Conservation (phyloP, 2,113 vertebrate genomes). For the Ranitomeya variabilis region DNA sequence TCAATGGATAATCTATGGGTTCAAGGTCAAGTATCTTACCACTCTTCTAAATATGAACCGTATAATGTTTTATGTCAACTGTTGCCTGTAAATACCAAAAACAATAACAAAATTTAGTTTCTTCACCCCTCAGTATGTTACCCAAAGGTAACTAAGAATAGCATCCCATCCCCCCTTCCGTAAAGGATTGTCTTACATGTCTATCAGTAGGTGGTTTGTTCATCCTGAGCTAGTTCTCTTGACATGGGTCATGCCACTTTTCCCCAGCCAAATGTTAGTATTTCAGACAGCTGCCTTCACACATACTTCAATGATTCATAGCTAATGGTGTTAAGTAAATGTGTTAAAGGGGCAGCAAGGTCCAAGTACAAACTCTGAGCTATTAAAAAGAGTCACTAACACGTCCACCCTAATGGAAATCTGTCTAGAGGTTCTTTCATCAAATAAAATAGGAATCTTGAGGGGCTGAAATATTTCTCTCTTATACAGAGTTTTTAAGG, state of each 20-base stretch:
- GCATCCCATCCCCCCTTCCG: background rate
- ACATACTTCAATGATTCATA: background rate
- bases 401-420: background rate
- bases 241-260: background rate
- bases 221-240: background rate
- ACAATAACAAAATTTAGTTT: background rate
- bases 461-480: too few relatives aligned
- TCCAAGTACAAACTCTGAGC: background rate
- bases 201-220: background rate
- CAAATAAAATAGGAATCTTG: too few relatives aligned
- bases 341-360: background rate
- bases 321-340: slow-evolving; percentile 4
- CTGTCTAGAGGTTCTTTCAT: background rate
- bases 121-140: background rate
- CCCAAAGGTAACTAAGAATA: background rate
- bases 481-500: too few relatives aligned
- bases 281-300: slow-evolving; percentile 6
- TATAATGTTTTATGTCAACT: background rate
- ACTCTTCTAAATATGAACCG: background rate
- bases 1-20: background rate
- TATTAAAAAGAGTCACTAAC: background rate
- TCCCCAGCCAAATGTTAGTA: background rate
- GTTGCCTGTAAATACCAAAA: background rate
- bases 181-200: background rate
- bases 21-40: background rate